Evolutionary conservation across 2,113 vertebrate species (phyloP).

Genomic region (Pardalotus punctatus): DNA sequence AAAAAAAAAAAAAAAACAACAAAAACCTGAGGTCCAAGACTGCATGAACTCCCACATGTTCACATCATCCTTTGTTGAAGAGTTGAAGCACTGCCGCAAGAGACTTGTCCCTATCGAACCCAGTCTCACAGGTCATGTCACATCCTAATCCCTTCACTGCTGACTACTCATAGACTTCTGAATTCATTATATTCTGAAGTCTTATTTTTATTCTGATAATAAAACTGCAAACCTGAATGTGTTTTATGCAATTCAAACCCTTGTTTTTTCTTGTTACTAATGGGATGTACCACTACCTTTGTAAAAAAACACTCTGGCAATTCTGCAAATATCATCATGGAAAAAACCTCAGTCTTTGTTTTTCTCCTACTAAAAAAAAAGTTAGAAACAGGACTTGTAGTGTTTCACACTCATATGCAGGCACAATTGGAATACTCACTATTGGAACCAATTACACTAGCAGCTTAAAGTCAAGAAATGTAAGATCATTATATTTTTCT

Average conservation of each 20-base stretch:
- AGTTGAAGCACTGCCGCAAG: background rate
- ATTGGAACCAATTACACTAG: background rate
- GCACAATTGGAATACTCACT: background rate
- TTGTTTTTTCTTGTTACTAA: background rate
- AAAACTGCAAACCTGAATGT: background rate
- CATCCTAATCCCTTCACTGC: background rate
- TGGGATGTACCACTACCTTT: background rate
- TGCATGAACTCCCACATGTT: background rate
- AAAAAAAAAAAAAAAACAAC: background rate
- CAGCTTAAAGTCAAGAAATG: background rate
- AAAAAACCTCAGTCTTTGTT: background rate
- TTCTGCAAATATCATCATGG: background rate
- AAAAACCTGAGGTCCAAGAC: background rate
- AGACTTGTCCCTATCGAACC: background rate
- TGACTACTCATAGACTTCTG: background rate
- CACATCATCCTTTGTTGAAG: background rate
- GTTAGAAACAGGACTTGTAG: background rate
- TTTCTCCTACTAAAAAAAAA: background rate
- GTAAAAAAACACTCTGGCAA: background rate
- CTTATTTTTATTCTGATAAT: background rate
- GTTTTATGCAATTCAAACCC: background rate
- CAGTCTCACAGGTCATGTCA: background rate
- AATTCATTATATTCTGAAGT: background rate
- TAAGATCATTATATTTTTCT: background rate
- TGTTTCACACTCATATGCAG: background rate